A percentile compares a stretch with the other conserved stretches of the same genome.
phyloP scores from a whole-genome alignment of 35 echinoderm and acorn worm species.

The Heliocidaris tuberculata region DNA sequence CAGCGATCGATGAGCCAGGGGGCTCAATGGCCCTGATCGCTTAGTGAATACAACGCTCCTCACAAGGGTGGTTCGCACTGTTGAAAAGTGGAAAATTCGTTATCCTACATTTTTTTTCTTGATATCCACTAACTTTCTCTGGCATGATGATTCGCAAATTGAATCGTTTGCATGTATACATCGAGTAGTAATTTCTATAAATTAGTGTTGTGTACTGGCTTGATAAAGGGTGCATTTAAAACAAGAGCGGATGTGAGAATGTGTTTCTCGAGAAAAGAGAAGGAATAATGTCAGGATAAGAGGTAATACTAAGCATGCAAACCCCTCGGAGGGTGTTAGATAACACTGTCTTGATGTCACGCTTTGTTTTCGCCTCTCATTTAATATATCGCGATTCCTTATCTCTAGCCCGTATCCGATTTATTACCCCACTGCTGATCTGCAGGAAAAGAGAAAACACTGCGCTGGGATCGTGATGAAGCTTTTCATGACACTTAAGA shows the following conservation, averaged over 20 bases:
- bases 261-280: background rate
- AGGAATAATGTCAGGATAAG: background rate
- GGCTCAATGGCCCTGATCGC: constrained; percentile 18
- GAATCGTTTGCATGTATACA: background rate
- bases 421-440: constrained; percentile 34
- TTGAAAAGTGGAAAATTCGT: background rate
- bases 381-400: background rate
- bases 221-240: background rate
- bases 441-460: background rate
- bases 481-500: constrained; percentile 30
- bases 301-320: background rate
- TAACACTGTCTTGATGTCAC: background rate
- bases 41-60: background rate
- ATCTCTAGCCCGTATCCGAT: background rate
- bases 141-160: background rate
- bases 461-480: background rate
- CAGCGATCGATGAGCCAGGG: constrained; percentile 32
- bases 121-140: background rate
- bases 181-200: background rate
- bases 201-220: background rate
- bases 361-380: background rate
- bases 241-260: background rate
- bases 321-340: background rate
- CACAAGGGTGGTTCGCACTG: background rate
- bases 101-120: background rate